A percentile compares a stretch with the other conserved stretches of the same genome.
Conservation (phyloP, 2,888 invertebrate genomes). For the Noctuana brunneofusca region DNA sequence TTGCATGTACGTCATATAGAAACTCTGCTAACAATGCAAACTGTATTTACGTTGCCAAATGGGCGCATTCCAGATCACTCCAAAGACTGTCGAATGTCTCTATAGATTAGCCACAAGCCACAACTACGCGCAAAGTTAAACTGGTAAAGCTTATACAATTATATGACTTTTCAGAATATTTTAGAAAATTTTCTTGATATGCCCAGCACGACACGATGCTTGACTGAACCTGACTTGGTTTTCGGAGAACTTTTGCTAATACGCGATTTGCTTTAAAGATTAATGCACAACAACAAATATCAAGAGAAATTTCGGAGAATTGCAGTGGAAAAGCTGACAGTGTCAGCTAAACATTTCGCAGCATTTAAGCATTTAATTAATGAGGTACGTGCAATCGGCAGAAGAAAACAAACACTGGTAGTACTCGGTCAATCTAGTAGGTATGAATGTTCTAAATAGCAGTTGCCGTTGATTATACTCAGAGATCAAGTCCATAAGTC, state of each 20-base stretch:
- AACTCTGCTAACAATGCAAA: background rate
- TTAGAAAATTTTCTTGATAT: too few species aligned
- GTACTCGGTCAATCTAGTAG: background rate
- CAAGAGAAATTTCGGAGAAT: background rate
- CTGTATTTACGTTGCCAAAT: background rate
- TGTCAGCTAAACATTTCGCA: background rate
- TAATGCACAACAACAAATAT: background rate
- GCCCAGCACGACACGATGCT: too few species aligned
- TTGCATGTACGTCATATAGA: background rate
- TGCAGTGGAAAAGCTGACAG: background rate
- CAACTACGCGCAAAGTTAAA: background rate
- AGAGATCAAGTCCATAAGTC: slow-evolving; percentile 27
- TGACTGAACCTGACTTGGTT: too few species aligned
- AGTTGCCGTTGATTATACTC: slow-evolving; percentile 6
- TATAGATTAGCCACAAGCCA: background rate
- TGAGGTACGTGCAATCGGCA: background rate
- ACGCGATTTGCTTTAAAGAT: too few species aligned
- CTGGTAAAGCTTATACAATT: background rate
- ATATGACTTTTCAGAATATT: too few species aligned
- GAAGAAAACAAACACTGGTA: background rate
- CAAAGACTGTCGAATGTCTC: background rate
- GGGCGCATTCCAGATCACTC: background rate
- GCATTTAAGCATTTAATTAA: background rate
- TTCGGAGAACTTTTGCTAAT: too few species aligned
- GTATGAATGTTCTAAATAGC: slow-evolving; percentile 14